Evolutionary conservation across 2,113 vertebrate genomes (phyloP), one percentile per base, ranked within the genome.

Genomic region (Edolisoma coerulescens): DNA sequence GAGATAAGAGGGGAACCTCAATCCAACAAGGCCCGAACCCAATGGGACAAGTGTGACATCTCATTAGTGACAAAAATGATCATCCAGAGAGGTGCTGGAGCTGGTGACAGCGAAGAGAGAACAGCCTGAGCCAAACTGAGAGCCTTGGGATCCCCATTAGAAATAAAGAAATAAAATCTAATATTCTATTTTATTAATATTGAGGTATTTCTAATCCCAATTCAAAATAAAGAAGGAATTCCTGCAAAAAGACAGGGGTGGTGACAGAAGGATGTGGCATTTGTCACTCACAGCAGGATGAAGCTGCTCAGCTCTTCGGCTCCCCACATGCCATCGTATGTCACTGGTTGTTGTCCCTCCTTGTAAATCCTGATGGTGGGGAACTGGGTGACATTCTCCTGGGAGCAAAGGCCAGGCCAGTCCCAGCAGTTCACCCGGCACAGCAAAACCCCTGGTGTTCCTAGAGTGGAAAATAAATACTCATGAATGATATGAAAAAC

Each of bases 241-340:
- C 20, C 47, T 75, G 37, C 37, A 41, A 6, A 33, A 27, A 33
- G 26, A 19, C 30, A 35, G 11, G 30, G 52, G 35, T 56, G 79
- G 28, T 44, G 84, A n/a, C 56, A 77, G 59, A 21, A 24, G 24
- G 68, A 76, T 6, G 39, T 33, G 56, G 65, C 63, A 65, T 50
- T 65, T 84, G 26, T 42, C 87, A 98, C 99, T 99, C 94, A 99
- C 99, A 99, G 96, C 75, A 98, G 65, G 90, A 99, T 98, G 97
- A 99, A 99, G 87, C 96, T 98, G 82, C 97, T 96, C 50, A 99
- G 97, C 13, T 98, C 98, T 61, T 98, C 97, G 0, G 97, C 83
- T 85, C 97, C 99, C 98, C 99, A 97, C 99, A 99, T 98, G 63
- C 99, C 99, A 21, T 91, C n/a, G 23, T 99, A 99, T 13, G 45